Conservation (phyloP, 92 coral and sea anemone species). For the Virgularia gustaviana region DNA sequence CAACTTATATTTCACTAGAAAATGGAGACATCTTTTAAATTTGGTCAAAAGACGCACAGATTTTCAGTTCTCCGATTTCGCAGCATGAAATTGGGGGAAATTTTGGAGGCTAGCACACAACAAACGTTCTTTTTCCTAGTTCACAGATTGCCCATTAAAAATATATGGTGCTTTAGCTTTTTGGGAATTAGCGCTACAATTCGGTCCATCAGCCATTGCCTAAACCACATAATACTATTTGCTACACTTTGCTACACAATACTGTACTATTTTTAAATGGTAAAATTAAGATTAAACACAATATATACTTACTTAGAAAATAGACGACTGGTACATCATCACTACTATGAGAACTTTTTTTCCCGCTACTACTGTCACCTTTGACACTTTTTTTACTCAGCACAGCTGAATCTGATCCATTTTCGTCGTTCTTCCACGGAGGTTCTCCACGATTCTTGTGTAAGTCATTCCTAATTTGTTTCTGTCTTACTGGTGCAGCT, state of each 20-base stretch:
- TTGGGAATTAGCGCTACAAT: too few relatives aligned
- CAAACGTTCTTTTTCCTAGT: too few relatives aligned
- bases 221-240: slow-evolving; percentile 1
- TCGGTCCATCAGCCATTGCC: too few relatives aligned
- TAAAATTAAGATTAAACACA: not conserved
- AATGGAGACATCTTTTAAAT: too few relatives aligned
- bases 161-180: too few relatives aligned
- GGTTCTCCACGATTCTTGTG: not conserved
- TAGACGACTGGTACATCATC: slow-evolving; percentile 27
- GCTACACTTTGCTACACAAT: not conserved
- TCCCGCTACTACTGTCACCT: not conserved
- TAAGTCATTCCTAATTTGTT: not conserved
- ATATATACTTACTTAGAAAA: slow-evolving; percentile 16
- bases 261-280: not conserved
- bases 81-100: too few relatives aligned
- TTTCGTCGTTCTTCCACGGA: not conserved
- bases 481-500: not conserved
- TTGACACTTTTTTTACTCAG: not conserved
- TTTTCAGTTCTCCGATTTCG: too few relatives aligned
- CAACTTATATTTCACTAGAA: too few relatives aligned
- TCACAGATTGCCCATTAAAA: too few relatives aligned
- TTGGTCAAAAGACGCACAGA: too few relatives aligned
- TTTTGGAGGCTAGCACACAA: too few relatives aligned
- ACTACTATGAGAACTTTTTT: not conserved
- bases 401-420: too few relatives aligned